Percentiles rank a stretch among this genome's conserved stretches.
These are phyloP conservation scores for Dolichomitus sp. DNA, from an alignment of 2,888 invertebrate species.

Conservation along the genomic window DNA sequence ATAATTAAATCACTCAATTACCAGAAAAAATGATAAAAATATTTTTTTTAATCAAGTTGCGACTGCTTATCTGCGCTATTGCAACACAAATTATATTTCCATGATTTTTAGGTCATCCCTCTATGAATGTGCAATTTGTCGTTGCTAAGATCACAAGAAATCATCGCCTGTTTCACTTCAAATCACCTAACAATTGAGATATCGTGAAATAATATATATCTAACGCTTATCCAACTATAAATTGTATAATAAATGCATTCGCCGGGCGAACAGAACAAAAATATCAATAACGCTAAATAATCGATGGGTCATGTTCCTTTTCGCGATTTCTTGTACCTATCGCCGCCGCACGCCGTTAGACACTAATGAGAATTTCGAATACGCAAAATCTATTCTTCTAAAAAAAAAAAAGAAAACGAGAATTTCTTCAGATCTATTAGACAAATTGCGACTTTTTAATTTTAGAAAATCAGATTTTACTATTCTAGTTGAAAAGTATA, in stretches of 20 bases:
- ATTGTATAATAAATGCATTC: slow-evolving; percentile 60
- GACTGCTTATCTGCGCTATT: no score
- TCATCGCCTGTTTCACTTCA: background rate
- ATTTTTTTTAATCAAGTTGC: no score
- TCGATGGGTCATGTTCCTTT: slow-evolving; percentile 59
- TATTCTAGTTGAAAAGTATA: slow-evolving; percentile 53
- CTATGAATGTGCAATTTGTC: slow-evolving; percentile 23
- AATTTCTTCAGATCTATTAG: background rate
- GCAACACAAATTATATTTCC: no score
- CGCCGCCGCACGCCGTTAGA: slow-evolving; percentile 30
- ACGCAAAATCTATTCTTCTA: slow-evolving; percentile 36
- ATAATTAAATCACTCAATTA: no score
- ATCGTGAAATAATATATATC: slow-evolving; percentile 13
- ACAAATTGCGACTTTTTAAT: no score
- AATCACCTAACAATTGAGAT: slow-evolving; percentile 13
- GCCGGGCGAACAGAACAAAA: slow-evolving; percentile 40
- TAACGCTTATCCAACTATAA: slow-evolving; percentile 7
- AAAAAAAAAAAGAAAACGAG: background rate
- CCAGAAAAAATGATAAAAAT: no score
- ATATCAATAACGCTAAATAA: slow-evolving; percentile 45
- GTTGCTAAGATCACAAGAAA: background rate
- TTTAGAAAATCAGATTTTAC: slow-evolving; percentile 5
- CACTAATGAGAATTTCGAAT: slow-evolving; percentile 30
- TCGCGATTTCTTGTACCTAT: slow-evolving; percentile 10
- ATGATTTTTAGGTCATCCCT: background rate